Base-by-base conservation (phyloP, 1,140 invertebrate species). In the Diprion similis region DNA sequence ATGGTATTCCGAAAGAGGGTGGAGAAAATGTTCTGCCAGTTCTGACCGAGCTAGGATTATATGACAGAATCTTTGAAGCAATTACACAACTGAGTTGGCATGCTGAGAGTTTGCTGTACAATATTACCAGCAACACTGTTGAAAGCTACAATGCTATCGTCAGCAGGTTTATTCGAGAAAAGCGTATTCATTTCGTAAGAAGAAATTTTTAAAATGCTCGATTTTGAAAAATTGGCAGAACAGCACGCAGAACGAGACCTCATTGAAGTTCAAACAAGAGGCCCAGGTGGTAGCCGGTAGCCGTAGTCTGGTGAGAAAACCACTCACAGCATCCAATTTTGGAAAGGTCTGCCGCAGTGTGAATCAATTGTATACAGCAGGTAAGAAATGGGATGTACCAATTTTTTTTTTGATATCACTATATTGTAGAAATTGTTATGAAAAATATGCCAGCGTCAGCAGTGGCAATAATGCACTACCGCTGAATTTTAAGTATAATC, bases 241-340 rank as follows among this genome's bases (percentile, higher is more conserved):
- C 48, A 75, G 68, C 71, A 69, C 15, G 15, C 68, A 65, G 69
- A 76, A 2, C 65, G 75, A 17, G 15, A 46, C 1, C 66, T 67
- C 46, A 81, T 85, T 68, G 77, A 82, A 74, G 66, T 66, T 51
- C n/a, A 70, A 37, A 85, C 82, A 10, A 68, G 78, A 37, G 46
- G 75, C 24, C 84, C 84, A 79, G 72, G 74, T 47, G 66, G 73
- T 13, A 77, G 71, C 19, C 71, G 74, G n/a, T 74, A 82, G 51
- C 86, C 84, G 85, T 46, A 78, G 15, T 71, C 74, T 10, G 17
- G 72, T 82, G 45, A 69, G 70, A 71, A 74, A 80, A 24, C 75
- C 83, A 17, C 48, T 86, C 10, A 88, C 85, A 6, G 82, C 83
- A 37, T 86, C 82, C 0, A 83, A 85, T 73, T 87, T 86, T 77